These are phyloP conservation scores for Caenorhabditis afra DNA, from an alignment of 2,888 invertebrate genomes.

Conservation along the genomic window DNA sequence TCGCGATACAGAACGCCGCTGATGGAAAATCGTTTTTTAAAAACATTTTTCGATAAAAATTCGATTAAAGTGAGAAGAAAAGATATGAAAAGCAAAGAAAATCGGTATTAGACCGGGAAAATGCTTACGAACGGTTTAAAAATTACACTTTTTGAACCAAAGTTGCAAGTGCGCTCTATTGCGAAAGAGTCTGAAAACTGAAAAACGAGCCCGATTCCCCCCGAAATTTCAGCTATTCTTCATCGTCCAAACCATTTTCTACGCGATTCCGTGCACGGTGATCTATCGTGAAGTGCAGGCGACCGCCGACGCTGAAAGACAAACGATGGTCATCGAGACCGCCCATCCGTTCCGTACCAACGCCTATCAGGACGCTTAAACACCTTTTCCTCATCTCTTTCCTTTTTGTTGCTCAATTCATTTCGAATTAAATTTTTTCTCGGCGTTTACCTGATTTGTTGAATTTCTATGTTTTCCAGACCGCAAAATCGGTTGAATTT, in stretches of 20 bases:
- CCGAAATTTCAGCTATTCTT: constrained; percentile 73
- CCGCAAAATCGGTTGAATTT: not conserved
- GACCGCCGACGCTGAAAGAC: constrained; percentile 20
- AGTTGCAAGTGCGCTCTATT: not conserved
- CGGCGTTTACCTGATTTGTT: not conserved
- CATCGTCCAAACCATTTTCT: constrained; percentile 74
- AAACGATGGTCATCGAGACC: constrained; percentile 61
- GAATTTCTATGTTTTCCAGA: not conserved
- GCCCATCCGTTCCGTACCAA: constrained; percentile 63
- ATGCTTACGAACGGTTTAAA: too few relatives aligned
- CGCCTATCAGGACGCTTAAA: constrained; percentile 53
- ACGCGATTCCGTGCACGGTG: constrained; percentile 73
- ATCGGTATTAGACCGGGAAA: too few relatives aligned
- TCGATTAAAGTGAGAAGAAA: too few relatives aligned
- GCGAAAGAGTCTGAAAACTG: too few relatives aligned
- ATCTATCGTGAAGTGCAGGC: constrained; percentile 73
- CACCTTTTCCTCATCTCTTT: not conserved
- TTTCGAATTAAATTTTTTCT: too few relatives aligned
- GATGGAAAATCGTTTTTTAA: too few relatives aligned
- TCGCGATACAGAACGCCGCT: too few relatives aligned
- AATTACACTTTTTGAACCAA: too few relatives aligned
- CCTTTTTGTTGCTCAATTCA: too few relatives aligned
- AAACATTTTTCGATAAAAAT: too few relatives aligned
- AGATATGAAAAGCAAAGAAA: too few relatives aligned
- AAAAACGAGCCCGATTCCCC: too few relatives aligned